Percentiles rank a stretch among this genome's conserved stretches.
phyloP scores from a whole-genome alignment of 2,888 invertebrate genomes.

The Microplitis deprimator region DNA sequence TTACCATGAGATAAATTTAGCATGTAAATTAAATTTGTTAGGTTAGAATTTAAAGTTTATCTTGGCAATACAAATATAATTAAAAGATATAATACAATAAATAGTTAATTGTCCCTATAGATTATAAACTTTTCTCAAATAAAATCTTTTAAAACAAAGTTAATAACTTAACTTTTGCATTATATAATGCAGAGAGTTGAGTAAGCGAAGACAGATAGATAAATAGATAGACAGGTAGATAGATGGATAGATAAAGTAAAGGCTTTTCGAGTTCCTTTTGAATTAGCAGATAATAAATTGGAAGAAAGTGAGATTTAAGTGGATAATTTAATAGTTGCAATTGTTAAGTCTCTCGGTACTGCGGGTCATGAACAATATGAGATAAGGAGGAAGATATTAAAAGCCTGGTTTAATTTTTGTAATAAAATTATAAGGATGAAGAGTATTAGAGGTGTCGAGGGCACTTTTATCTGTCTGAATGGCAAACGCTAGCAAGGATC shows the following conservation, averaged over 20 bases:
- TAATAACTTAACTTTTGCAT: neutral
- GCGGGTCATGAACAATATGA: slow-evolving; percentile 1
- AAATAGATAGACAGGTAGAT: neutral
- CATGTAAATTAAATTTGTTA: neutral
- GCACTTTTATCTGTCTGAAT: slow-evolving; percentile 24
- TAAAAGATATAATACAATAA: neutral
- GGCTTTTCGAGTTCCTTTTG: neutral
- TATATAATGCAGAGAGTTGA: neutral
- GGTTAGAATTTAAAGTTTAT: neutral
- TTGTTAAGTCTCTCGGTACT: neutral
- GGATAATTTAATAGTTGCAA: slow-evolving; percentile 11
- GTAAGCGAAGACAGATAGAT: neutral
- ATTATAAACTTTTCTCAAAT: neutral
- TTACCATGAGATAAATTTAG: neutral
- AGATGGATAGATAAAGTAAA: neutral
- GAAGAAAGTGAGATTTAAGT: slow-evolving; percentile 9
- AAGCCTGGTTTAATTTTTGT: neutral
- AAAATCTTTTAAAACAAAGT: neutral
- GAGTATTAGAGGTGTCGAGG: slow-evolving; percentile 43
- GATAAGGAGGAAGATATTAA: neutral
- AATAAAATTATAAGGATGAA: slow-evolving; percentile 35
- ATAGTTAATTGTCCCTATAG: neutral
- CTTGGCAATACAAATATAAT: neutral
- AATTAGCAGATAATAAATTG: neutral
- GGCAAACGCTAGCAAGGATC: slow-evolving; percentile 43